phyloP scores from a whole-genome alignment of 64 coral and sea anemone species.

The Anthopleura sola region DNA sequence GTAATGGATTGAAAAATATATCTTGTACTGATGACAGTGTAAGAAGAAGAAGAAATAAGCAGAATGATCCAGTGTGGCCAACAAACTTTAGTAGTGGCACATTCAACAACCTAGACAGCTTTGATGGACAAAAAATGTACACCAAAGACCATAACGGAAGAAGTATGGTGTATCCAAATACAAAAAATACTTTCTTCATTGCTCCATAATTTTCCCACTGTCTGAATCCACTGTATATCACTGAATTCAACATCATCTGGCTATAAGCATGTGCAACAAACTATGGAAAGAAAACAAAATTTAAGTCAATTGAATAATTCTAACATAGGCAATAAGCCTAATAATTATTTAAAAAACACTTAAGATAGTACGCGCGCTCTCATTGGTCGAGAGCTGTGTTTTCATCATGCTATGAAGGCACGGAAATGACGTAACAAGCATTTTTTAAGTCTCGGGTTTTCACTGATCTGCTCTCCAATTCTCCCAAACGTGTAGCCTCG shows the following conservation, averaged over 20 bases:
- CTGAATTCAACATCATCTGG: conserved; percentile 87
- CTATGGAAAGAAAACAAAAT: conserved; percentile 11
- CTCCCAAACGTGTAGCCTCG: too few species aligned
- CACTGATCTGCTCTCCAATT: too few species aligned
- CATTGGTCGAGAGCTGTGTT: too few species aligned
- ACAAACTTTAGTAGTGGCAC: conserved; percentile 79
- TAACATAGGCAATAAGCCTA: too few species aligned
- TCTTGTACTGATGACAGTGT: conserved; percentile 73
- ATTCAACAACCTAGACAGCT: conserved; percentile 25
- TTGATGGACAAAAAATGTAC: conserved; percentile 54
- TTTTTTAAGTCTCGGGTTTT: too few species aligned
- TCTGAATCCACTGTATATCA: conserved; percentile 54
- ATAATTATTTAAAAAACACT: too few species aligned
- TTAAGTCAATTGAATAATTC: too few species aligned
- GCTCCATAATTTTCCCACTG: conserved; percentile 48
- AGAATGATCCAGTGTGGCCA: conserved; percentile 65
- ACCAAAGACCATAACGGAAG: conserved; percentile 46
- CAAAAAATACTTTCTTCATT: conserved; percentile 14
- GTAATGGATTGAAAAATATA: conserved; percentile 58
- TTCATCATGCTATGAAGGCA: too few species aligned
- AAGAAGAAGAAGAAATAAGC: conserved; percentile 58
- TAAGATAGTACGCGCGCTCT: too few species aligned
- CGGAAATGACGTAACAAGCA: too few species aligned
- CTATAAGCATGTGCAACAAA: conserved; percentile 88
- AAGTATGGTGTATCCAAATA: conserved; percentile 26